Conservation (phyloP, 2,797 vertebrate genomes). For the Arctocebus calabarensis region DNA sequence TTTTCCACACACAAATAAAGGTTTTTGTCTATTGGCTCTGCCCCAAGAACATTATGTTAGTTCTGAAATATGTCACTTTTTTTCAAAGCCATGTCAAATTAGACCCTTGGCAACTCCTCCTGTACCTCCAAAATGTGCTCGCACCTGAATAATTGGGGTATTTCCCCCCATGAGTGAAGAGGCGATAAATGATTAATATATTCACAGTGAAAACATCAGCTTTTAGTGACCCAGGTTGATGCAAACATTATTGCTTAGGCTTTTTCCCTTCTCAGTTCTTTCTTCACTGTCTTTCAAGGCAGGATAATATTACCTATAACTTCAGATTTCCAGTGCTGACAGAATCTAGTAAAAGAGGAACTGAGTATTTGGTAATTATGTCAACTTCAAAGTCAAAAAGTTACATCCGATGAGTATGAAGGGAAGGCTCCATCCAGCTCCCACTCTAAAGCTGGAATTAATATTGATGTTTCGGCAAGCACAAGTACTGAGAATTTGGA, state of each 20-base stretch:
- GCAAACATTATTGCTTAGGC: not conserved
- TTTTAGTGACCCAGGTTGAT: not conserved
- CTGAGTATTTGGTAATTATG: slow-evolving; percentile 56
- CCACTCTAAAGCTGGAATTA: slow-evolving; percentile 62
- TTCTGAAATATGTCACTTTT: slow-evolving; percentile 12
- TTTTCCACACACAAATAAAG: not conserved
- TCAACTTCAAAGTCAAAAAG: slow-evolving; percentile 65
- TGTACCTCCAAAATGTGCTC: not conserved
- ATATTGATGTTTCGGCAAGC: slow-evolving; percentile 67
- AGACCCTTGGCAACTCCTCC: not conserved
- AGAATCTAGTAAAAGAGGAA: slow-evolving; percentile 35
- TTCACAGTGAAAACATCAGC: not conserved
- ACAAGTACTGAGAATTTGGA: slow-evolving; percentile 13
- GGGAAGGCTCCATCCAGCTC: slow-evolving; percentile 38
- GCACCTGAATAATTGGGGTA: not conserved
- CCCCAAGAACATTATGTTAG: not conserved
- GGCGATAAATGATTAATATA: not conserved
- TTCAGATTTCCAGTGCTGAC: slow-evolving; percentile 26
- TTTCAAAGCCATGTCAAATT: slow-evolving; percentile 33
- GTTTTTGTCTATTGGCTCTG: not conserved
- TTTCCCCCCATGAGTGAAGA: not conserved
- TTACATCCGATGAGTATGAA: slow-evolving; percentile 46
- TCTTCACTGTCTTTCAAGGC: not conserved
- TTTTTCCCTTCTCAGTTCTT: not conserved
- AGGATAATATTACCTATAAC: not conserved